Base-by-base conservation (phyloP, 2,888 invertebrate genomes). In the Keiferia lycopersicella region DNA sequence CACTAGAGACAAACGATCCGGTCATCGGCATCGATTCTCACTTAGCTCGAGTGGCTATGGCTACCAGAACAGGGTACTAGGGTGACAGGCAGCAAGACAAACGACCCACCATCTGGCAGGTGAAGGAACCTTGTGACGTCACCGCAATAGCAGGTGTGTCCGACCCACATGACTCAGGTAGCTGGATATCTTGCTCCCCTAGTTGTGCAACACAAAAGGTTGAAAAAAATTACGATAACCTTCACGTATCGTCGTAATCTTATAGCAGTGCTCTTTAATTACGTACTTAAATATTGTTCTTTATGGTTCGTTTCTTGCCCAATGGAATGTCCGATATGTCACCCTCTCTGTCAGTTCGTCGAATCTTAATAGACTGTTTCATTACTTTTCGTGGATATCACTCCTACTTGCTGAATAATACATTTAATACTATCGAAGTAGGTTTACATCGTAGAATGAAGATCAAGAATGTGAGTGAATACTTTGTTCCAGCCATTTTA, bases 51-150 rank as follows among this genome's bases (percentile, higher is more conserved):
- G 72, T 73, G 69, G 69, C 67, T 72, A 69, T 73, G 69, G 69
- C 67, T 72, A 69, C 73, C 72, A 51, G n/a, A n/a, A n/a, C n/a
- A n/a, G 74, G 73, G 72, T 72, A 69, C 73, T 72, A 51, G 74
- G 73, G 72, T 74, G 72, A 69, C 71, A 73, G 62, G 68, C 68
- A 69, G 65, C 58, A 75, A 77, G 74, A 77, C 73, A 72, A 76
- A 68, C 65, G 61, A 64, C 72, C 72, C 67, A 63, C 69, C 71
- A 71, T 67, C 71, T 76, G 79, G 79, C 84, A 85, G 84, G 84
- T 85, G 84, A 84, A 82, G 78, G 79, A 80, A 82, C 82, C 77
- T 73, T 78, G 73, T 81, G 80, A 80, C 79, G 80, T 79, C 79
- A 80, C 73, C 64, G 68, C 74, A 71, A 73, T 76, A 74, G 82